Base-by-base conservation (phyloP, 1,140 invertebrate genomes). In the Drosophila watanabei region DNA sequence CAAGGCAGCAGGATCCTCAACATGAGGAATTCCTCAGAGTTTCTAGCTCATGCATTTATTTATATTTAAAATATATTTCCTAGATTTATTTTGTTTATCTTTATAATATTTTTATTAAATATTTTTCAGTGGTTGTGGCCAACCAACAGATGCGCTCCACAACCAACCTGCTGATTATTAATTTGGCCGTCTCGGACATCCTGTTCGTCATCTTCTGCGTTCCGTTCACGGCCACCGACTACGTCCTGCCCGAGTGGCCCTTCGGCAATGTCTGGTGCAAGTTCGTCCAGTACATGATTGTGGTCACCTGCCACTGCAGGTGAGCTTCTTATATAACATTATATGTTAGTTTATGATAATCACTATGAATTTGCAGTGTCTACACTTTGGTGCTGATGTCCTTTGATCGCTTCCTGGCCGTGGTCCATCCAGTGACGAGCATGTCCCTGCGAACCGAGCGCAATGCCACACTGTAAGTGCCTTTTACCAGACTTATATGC, bases 361-460 rank as follows among this genome's bases (percentile, higher is more conserved):
- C n/a, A 24, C 24, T 18, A 14, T 52, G 18, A 20, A 20, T 43
- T 49, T 75, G 11, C 69, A 89, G 85, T 56, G 86, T 89, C 60
- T 99, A 98, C 93, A 99, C 98, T 0, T 94, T 99, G 28, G 98
- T 99, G 0, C 95, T 99, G 48, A 99, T 99, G 98, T 98, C 98
- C 18, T 93, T 99, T 28, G 98, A 99, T 93, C 95, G 98, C 75
- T 99, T 98, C 93, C 94, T 99, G 85, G 98, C 98, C 24, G 98
- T 99, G 11, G 98, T 99, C 0, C 97, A 98, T 94, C 98, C 98
- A 0, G 97, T 99, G 62, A 95, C 96, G 2, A 98, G 97, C 54
- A 98, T 98, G 95, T 96, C 97, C 0, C 95, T 96, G 73, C 95
- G 98, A 59, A 99, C 97, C 2, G 97, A 98, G 92, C 95, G 94